Percentiles rank a stretch among this genome's conserved stretches.
These are phyloP conservation scores for Rhodophaea formosa DNA, from an alignment of 2,888 invertebrate species.

Conservation along the genomic window DNA sequence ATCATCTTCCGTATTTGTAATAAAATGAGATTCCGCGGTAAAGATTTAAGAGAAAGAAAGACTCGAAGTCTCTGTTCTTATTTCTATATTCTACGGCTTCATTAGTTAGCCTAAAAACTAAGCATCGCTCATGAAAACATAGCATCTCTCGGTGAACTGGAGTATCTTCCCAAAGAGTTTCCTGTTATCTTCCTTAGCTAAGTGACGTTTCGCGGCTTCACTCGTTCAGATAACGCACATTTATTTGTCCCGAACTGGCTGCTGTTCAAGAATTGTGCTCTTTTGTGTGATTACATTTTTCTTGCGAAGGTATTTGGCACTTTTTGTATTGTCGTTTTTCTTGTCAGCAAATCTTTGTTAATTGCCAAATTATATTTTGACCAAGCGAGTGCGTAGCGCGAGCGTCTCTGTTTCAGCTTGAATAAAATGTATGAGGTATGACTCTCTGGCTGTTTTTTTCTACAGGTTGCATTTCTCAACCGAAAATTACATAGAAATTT, in stretches of 20 bases:
- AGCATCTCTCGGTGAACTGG: not conserved
- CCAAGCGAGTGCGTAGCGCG: no score
- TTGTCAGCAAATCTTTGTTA: not conserved
- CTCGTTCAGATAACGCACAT: slow-evolving; percentile 53
- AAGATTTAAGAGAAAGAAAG: no score
- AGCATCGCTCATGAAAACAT: not conserved
- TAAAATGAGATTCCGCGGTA: no score
- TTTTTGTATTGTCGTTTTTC: not conserved
- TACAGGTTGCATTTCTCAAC: no score
- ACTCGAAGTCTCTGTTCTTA: no score
- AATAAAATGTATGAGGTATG: no score
- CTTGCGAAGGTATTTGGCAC: slow-evolving; percentile 22
- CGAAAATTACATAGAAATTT: no score
- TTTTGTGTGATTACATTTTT: slow-evolving; percentile 28
- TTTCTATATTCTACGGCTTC: no score
- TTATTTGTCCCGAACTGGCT: slow-evolving; percentile 52
- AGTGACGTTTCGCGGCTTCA: slow-evolving; percentile 55
- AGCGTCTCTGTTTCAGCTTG: no score
- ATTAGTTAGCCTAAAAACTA: not conserved
- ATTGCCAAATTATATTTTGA: no score
- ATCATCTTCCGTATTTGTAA: no score
- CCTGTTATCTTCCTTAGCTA: slow-evolving; percentile 45
- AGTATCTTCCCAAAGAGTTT: slow-evolving; percentile 26
- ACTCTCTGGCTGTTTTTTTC: no score
- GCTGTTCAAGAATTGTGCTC: slow-evolving; percentile 41